Base-by-base conservation (phyloP, 2,888 invertebrate genomes). In the Xylocampa areola region DNA sequence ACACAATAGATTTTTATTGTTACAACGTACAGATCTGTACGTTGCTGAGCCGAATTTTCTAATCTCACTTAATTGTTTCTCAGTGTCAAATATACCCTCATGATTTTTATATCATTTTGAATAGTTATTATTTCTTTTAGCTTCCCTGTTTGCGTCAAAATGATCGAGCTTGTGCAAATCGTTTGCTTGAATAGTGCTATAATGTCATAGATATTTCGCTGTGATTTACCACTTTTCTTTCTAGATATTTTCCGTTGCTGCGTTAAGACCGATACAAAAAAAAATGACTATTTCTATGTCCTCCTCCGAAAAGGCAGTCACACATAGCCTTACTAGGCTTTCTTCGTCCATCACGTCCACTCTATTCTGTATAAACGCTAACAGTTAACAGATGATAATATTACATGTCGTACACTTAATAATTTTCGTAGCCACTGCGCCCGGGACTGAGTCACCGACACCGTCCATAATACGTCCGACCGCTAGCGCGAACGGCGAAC, bases 131-230 rank as follows among this genome's bases (percentile, higher is more conserved):
- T 19, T 11, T 39, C 39, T 25, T 39, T 39, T 39, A 39, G 14
- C 6, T 13, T 25, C n/a, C 14, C 25, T 39, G 13, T 14, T 39
- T 39, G 39, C 39, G 14, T 39, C 39, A 14, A 39, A 14, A 39
- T 39, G 23, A 5, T 39, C 39, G 10, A 39, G 25, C 25, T 39
- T 39, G 14, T 39, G 39, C 39, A 39, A 14, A 13, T 39, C 25
- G 19, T 39, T 39, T 39, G 14, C 25, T 39, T 39, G 14, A 39
- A 19, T n/a, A 39, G 25, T 19, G 39, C 2, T 25, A 39, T 39
- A 7, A 39, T n/a, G 25, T 39, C 39, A 4, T 8, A 25, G 8
- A 39, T 7, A 39, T 39, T 25, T 25, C 39, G 25, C n/a, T 39
- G 39, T 10, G 39, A 23, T 25, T 39, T 39, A 3, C 39, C 39